These are phyloP conservation scores for Caprella mutica DNA, from an alignment of 2,888 invertebrate genomes.

Conservation along the genomic window DNA sequence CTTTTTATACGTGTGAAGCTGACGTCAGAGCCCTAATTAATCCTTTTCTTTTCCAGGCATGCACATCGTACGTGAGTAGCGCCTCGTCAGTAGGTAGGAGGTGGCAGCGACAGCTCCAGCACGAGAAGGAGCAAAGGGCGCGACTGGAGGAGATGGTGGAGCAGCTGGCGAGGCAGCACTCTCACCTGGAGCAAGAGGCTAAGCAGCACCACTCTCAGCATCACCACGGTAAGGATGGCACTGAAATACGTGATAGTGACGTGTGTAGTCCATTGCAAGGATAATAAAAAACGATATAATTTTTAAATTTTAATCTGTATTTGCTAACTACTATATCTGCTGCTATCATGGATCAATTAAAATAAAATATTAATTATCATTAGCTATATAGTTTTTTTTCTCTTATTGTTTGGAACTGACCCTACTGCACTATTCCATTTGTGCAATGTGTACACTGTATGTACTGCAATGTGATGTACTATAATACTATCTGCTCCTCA, in stretches of 20 bases:
- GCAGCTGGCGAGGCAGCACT: slow-evolving; percentile 92
- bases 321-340: no score
- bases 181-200: slow-evolving; percentile 85
- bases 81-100: slow-evolving; percentile 82
- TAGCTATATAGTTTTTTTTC: no score
- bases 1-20: no score
- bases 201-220: slow-evolving; percentile 36
- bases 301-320: no score
- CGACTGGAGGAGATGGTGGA: slow-evolving; percentile 92
- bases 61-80: slow-evolving; percentile 78
- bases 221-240: slow-evolving; percentile 2
- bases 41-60: slow-evolving; percentile 64
- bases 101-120: slow-evolving; percentile 82
- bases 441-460: background rate
- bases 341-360: no score
- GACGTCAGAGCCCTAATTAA: no score
- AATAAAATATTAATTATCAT: no score
- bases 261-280: no score
- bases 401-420: no score
- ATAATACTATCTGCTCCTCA: slow-evolving; percentile 6
- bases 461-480: background rate
- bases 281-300: no score
- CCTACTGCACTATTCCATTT: no score
- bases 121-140: slow-evolving; percentile 86
- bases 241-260: no score